Conservation (phyloP, 2,888 invertebrate genomes). For the Neria commutata region DNA sequence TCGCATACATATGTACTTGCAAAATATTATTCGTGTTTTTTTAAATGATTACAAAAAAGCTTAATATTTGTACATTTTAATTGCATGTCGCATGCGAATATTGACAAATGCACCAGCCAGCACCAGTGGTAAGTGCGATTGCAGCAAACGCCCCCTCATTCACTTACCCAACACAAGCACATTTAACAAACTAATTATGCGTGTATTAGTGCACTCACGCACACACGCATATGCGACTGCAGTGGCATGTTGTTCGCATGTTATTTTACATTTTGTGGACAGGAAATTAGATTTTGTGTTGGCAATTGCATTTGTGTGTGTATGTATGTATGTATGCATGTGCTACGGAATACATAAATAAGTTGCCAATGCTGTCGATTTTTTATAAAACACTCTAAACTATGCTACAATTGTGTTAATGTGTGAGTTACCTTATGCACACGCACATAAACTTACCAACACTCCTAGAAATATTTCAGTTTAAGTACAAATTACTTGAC, state of each 20-base stretch:
- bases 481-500: background rate
- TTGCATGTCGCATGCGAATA: conserved; percentile 20
- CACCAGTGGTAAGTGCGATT: too few species aligned
- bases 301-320: too few species aligned
- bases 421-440: background rate
- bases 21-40: too few species aligned
- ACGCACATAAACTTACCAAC: background rate
- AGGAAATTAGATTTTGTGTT: conserved; percentile 38
- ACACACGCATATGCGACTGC: background rate
- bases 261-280: conserved; percentile 28
- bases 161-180: conserved; percentile 6
- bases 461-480: background rate
- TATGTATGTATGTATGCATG: too few species aligned
- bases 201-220: conserved; percentile 12
- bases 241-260: background rate
- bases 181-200: conserved; percentile 28
- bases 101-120: conserved; percentile 16
- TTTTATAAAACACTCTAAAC: too few species aligned
- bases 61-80: conserved; percentile 17
- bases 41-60: conserved; percentile 7
- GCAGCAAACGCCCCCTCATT: conserved; percentile 2
- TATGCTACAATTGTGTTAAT: background rate
- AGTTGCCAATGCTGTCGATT: conserved; percentile 17
- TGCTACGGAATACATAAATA: too few species aligned
- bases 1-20: too few species aligned